A percentile compares a stretch with the other conserved stretches of the same genome.
These are phyloP conservation scores for Frieseomelitta varia DNA, from an alignment of 1,140 invertebrate species.

Conservation along the genomic window DNA sequence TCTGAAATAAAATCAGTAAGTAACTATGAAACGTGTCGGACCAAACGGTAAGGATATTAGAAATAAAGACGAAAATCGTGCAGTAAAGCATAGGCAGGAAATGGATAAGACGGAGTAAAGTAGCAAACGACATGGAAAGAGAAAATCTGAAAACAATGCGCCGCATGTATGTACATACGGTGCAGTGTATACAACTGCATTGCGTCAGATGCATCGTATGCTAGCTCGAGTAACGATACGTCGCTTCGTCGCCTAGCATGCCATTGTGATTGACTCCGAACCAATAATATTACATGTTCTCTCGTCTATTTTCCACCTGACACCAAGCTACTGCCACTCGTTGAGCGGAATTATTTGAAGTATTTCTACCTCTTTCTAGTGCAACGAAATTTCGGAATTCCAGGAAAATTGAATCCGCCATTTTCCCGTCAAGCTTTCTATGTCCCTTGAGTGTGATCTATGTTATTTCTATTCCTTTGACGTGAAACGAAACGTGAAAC, in stretches of 20 bases:
- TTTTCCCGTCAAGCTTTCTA: neutral
- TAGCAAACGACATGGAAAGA: neutral
- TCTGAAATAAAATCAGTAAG: neutral
- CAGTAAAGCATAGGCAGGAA: neutral
- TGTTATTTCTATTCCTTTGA: neutral
- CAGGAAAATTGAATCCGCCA: neutral
- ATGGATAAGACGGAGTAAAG: neutral
- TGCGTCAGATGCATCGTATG: conserved; percentile 43
- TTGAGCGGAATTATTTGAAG: conserved; percentile 13
- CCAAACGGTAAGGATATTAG: no score
- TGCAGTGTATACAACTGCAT: conserved; percentile 24
- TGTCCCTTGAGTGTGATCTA: neutral
- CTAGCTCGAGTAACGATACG: conserved; percentile 35
- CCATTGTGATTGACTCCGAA: conserved; percentile 5
- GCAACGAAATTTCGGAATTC: neutral
- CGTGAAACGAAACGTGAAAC: neutral
- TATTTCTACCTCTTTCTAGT: neutral
- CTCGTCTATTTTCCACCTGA: conserved; percentile 27
- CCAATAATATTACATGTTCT: conserved; percentile 38
- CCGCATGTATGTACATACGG: neutral
- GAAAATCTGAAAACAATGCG: conserved; percentile 33
- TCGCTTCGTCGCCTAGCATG: conserved; percentile 22
- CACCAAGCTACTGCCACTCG: conserved; percentile 19
- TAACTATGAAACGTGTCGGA: neutral
- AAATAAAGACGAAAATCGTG: neutral